Percentiles rank a stretch among this genome's conserved stretches.
Evolutionary conservation across 2,113 vertebrate species (phyloP).

Genomic region (Mustela nigripes): DNA sequence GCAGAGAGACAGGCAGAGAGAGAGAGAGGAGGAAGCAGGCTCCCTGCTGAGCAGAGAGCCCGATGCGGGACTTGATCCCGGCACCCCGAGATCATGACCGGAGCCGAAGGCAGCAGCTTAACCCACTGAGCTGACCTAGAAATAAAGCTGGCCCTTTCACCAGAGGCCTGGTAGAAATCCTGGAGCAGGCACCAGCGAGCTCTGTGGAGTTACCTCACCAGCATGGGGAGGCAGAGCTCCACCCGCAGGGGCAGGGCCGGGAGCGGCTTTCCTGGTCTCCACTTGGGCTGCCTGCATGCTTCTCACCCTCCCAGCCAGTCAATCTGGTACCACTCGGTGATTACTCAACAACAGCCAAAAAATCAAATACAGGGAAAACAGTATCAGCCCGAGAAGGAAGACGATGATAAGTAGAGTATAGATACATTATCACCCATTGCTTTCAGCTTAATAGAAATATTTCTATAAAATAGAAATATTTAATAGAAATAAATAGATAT

Average conservation of each 20-base stretch:
- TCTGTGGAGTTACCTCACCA: neutral
- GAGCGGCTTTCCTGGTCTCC: neutral
- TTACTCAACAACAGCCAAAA: conserved; percentile 18
- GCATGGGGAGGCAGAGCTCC: fast-evolving
- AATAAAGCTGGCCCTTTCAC: neutral
- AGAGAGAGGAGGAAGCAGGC: no score
- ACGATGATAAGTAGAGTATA: neutral
- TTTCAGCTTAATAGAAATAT: conserved; percentile 67
- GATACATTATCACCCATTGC: conserved; percentile 16
- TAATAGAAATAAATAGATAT: no score
- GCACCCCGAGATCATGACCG: no score
- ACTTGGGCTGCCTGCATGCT: neutral
- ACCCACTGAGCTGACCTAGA: neutral
- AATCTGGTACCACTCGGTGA: neutral
- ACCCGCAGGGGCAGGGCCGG: fast-evolving
- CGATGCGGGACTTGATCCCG: no score
- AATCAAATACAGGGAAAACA: conserved; percentile 16
- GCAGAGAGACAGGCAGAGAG: no score
- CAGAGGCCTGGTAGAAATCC: neutral
- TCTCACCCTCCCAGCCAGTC: neutral
- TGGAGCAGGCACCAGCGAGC: fast-evolving
- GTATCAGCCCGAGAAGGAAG: neutral
- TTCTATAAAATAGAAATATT: neutral
- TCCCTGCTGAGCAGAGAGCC: no score
- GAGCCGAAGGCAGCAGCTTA: no score